Conservation (phyloP, 2,888 invertebrate genomes). For the Brachylomia viminalis region DNA sequence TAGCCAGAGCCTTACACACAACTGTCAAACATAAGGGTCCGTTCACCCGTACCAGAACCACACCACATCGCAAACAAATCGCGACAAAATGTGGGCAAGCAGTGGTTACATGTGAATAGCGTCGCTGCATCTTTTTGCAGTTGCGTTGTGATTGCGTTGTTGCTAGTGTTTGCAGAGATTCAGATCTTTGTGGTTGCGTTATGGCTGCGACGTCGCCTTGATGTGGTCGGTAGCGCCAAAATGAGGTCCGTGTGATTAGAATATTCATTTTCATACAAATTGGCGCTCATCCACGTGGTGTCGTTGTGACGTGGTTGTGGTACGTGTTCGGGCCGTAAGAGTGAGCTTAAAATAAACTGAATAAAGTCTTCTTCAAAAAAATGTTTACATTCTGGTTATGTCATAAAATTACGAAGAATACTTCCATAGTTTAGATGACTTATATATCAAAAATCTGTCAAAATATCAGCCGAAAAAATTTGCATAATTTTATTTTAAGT, state of each 20-base stretch:
- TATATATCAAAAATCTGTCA: conserved; percentile 9
- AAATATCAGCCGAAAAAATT: background rate
- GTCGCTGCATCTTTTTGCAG: too few relatives aligned
- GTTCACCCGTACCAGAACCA: too few relatives aligned
- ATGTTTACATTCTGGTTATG: background rate
- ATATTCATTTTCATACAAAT: background rate
- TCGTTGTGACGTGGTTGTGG: background rate
- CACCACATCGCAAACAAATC: too few relatives aligned
- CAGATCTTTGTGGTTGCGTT: too few relatives aligned
- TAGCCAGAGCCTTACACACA: background rate
- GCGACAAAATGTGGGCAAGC: too few relatives aligned
- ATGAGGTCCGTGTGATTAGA: background rate
- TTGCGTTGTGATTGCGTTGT: too few relatives aligned
- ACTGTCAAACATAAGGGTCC: too few relatives aligned
- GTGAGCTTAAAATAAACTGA: background rate
- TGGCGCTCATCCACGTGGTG: background rate
- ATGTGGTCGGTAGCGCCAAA: too few relatives aligned
- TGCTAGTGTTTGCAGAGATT: too few relatives aligned
- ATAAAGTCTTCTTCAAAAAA: conserved; percentile 2
- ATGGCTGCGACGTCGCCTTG: too few relatives aligned
- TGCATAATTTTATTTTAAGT: background rate
- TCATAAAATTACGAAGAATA: conserved; percentile 7
- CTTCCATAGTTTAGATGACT: background rate
- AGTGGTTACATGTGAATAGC: too few relatives aligned
- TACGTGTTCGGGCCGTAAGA: background rate